Conservation (phyloP, 2,113 vertebrate genomes). For the Sus scrofa region DNA sequence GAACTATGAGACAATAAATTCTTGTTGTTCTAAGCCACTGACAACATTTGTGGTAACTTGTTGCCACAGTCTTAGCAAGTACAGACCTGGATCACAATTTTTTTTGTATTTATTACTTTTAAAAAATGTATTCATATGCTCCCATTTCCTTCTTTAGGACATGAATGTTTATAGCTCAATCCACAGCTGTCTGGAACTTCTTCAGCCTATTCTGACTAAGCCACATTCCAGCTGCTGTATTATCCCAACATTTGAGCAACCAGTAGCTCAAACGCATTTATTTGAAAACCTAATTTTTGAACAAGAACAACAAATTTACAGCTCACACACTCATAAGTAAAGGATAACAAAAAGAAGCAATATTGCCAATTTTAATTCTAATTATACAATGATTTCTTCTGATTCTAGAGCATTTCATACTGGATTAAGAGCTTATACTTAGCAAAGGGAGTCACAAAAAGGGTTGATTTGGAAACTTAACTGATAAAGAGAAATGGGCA, state of each 20-base stretch:
- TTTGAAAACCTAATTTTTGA: neutral
- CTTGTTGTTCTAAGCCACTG: neutral
- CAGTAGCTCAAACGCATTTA: neutral
- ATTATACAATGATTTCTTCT: neutral
- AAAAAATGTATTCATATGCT: neutral
- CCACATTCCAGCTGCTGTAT: neutral
- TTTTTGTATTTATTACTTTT: neutral
- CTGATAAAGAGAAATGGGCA: neutral
- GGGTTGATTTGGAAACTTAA: neutral
- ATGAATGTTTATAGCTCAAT: neutral
- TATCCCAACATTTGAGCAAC: neutral
- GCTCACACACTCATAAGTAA: neutral
- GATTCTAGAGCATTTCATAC: neutral
- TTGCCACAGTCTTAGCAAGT: neutral
- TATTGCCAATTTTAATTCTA: slow-evolving; percentile 22
- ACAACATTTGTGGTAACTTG: neutral
- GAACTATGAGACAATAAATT: neutral
- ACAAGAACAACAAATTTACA: neutral
- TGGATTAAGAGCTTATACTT: neutral
- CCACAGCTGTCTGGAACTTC: neutral
- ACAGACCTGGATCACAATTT: neutral
- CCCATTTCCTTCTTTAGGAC: neutral
- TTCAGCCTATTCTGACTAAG: neutral
- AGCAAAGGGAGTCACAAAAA: neutral
- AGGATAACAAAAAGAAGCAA: neutral